Evolutionary conservation across 2,888 invertebrate species (phyloP).

Genomic region (Platypus cylindrus): DNA sequence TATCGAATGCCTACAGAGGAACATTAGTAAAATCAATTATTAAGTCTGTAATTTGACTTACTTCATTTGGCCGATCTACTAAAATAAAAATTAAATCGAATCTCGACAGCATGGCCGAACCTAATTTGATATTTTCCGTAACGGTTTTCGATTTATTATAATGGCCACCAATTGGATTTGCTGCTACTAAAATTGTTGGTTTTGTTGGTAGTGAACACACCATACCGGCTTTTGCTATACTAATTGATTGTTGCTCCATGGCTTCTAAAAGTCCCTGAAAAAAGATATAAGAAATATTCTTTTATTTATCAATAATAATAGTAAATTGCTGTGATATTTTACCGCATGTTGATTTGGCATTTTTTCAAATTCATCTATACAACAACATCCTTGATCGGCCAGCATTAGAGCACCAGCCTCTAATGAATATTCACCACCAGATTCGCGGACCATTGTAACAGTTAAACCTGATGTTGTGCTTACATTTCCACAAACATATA

Average conservation of each 20-base stretch:
- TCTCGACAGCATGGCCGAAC: slow-evolving; percentile 73
- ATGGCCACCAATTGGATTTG: slow-evolving; percentile 81
- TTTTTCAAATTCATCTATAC: slow-evolving; percentile 94
- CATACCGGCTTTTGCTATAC: slow-evolving; percentile 82
- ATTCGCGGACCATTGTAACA: slow-evolving; percentile 63
- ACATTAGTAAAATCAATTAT: neutral
- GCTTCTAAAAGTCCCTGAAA: slow-evolving; percentile 70
- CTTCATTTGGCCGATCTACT: slow-evolving; percentile 75
- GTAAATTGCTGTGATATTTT: slow-evolving; percentile 11
- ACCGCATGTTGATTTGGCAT: slow-evolving; percentile 64
- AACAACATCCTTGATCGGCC: slow-evolving; percentile 80
- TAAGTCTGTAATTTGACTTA: slow-evolving; percentile 28
- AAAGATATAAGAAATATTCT: slow-evolving; percentile 1
- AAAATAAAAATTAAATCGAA: slow-evolving; percentile 90
- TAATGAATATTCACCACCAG: slow-evolving; percentile 63
- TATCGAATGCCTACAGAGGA: slow-evolving; percentile 53
- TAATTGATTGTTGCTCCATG: slow-evolving; percentile 88
- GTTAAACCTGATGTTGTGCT: slow-evolving; percentile 70
- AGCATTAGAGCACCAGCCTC: slow-evolving; percentile 82
- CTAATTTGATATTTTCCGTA: slow-evolving; percentile 78
- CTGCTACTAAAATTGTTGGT: slow-evolving; percentile 80
- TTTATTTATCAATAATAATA: slow-evolving; percentile 3
- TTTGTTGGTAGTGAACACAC: slow-evolving; percentile 71
- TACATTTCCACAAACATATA: slow-evolving; percentile 83
- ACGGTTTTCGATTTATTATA: slow-evolving; percentile 82